Percentiles rank a stretch among this genome's conserved stretches.
These are phyloP conservation scores for Micoletzkya japonica DNA, from an alignment of 2,888 invertebrate genomes.

Conservation along the genomic window DNA sequence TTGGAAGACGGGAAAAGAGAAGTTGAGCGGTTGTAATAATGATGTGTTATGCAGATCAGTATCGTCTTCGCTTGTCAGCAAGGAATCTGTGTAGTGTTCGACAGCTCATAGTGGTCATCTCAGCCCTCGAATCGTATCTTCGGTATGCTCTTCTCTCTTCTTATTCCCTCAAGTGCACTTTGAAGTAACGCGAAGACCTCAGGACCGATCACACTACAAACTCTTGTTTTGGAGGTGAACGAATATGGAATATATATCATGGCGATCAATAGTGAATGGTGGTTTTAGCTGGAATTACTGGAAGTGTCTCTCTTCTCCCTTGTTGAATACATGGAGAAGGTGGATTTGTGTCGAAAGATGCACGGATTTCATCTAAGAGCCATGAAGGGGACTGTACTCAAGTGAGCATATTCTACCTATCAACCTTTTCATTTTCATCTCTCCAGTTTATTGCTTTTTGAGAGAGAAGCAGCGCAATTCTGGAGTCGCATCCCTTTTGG, in stretches of 20 bases:
- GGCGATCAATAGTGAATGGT: not conserved
- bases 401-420: conserved; percentile 3
- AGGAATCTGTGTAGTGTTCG: conserved; percentile 49
- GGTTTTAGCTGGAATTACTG: conserved; percentile 27
- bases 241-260: not conserved
- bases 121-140: conserved; percentile 30
- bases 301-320: conserved; percentile 53
- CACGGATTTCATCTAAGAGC: conserved; percentile 39
- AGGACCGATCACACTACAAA: conserved; percentile 15
- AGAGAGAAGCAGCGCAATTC: conserved; percentile 31
- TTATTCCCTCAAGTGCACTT: not conserved
- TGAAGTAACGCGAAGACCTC: conserved; percentile 15
- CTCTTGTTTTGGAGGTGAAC: conserved; percentile 34
- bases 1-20: too few species aligned
- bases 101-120: conserved; percentile 39
- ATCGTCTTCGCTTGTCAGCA: conserved; percentile 21
- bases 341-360: conserved; percentile 52
- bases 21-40: too few species aligned
- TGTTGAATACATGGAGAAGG: conserved; percentile 47
- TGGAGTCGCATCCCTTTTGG: conserved; percentile 40
- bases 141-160: conserved; percentile 8
- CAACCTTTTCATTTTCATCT: not conserved
- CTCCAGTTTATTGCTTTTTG: not conserved
- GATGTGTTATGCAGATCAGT: conserved; percentile 5
- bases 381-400: conserved; percentile 6